These are phyloP conservation scores for Salvelinus alpinus DNA, from an alignment of 2,113 vertebrate genomes.

Conservation along the genomic window DNA sequence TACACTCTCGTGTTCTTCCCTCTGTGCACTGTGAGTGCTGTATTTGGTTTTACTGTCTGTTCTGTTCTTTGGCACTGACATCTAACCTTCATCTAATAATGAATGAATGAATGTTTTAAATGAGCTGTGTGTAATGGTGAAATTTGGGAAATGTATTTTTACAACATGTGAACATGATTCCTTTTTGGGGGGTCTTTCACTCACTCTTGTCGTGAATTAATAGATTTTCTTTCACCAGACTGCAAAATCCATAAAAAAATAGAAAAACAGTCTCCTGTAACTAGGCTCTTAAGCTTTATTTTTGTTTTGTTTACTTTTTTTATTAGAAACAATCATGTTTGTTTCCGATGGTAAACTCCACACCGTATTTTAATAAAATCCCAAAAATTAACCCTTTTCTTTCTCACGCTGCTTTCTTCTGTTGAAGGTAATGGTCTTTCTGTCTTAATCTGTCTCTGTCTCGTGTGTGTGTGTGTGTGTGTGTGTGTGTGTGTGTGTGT, in stretches of 20 bases:
- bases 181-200: constrained; percentile 61
- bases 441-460: no score
- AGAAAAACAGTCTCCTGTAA: constrained; percentile 66
- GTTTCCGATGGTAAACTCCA: constrained; percentile 84
- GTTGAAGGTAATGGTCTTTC: neutral
- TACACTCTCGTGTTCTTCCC: constrained; percentile 32
- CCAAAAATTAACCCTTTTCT: constrained; percentile 59
- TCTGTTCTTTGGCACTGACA: constrained; percentile 67
- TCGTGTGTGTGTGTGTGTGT: no score
- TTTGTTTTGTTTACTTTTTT: constrained; percentile 81
- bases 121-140: constrained; percentile 70
- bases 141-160: constrained; percentile 82
- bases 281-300: constrained; percentile 83
- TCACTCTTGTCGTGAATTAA: constrained; percentile 72
- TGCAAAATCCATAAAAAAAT: constrained; percentile 51
- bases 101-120: constrained; percentile 69
- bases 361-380: constrained; percentile 87
- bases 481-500: no score
- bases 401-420: neutral
- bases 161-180: constrained; percentile 66
- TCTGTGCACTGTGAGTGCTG: constrained; percentile 57
- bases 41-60: neutral
- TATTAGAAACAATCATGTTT: constrained; percentile 88
- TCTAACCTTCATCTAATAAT: constrained; percentile 68
- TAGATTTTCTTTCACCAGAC: constrained; percentile 72